A percentile compares a stretch with the other conserved stretches of the same genome.
phyloP scores from a whole-genome alignment of 2,888 invertebrate species.

The Frankliniella fusca region DNA sequence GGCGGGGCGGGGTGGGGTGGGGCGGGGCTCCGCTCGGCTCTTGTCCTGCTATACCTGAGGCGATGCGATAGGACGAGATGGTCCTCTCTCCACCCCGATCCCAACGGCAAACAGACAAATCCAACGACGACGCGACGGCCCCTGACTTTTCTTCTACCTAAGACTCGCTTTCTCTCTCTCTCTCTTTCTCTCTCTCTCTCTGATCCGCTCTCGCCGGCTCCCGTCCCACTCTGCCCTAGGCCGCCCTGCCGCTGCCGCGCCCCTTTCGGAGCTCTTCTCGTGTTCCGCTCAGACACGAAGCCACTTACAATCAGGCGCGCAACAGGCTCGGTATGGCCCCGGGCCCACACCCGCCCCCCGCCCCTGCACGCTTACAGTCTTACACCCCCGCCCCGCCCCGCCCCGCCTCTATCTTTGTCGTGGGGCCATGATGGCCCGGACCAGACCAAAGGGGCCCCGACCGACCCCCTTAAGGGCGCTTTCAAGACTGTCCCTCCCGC shows the following conservation, averaged over 20 bases:
- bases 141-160: not conserved
- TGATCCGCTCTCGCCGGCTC: not conserved
- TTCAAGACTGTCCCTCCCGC: not conserved
- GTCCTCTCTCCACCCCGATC: no score
- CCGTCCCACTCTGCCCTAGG: not conserved
- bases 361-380: not conserved
- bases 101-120: no score
- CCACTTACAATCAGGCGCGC: conserved; percentile 9
- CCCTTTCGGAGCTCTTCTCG: not conserved
- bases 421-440: not conserved
- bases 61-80: no score
- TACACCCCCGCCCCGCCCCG: not conserved
- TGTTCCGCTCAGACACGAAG: not conserved
- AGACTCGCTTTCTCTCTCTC: not conserved
- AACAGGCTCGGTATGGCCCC: conserved; percentile 11
- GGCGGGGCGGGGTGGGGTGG: no score
- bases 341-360: not conserved
- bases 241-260: not conserved
- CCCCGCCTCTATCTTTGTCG: not conserved
- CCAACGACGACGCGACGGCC: not conserved
- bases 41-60: no score
- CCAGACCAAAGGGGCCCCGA: not conserved
- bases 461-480: not conserved
- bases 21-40: no score
- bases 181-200: not conserved